Conservation (phyloP, 2,888 invertebrate genomes). For the Stictocephala bisonia region DNA sequence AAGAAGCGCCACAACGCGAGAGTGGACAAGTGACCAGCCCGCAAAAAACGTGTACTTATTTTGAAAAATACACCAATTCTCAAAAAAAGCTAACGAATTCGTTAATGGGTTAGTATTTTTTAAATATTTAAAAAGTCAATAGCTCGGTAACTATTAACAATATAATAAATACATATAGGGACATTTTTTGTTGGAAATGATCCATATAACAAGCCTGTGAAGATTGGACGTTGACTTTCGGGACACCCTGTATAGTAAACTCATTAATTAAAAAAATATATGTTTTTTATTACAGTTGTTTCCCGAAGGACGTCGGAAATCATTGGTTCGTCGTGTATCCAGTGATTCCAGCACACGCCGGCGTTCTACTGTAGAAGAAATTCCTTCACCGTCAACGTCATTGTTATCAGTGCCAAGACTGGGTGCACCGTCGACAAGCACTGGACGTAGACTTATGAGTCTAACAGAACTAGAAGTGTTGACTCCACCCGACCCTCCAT, state of each 20-base stretch:
- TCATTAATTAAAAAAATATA: not conserved
- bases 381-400: slow-evolving; percentile 11
- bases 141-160: too few relatives aligned
- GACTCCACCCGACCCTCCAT: slow-evolving; percentile 20
- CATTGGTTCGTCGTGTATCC: slow-evolving; percentile 41
- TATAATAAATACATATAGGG: too few relatives aligned
- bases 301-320: slow-evolving; percentile 4
- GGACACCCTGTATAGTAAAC: not conserved
- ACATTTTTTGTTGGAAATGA: too few relatives aligned
- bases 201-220: too few relatives aligned
- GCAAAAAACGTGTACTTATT: too few relatives aligned
- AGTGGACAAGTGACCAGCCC: too few relatives aligned
- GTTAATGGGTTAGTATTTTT: too few relatives aligned
- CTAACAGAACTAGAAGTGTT: slow-evolving; percentile 35
- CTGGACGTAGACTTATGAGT: slow-evolving; percentile 43
- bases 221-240: too few relatives aligned
- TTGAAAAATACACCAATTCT: too few relatives aligned
- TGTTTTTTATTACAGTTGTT: slow-evolving; percentile 11
- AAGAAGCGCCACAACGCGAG: too few relatives aligned
- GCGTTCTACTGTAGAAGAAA: slow-evolving; percentile 3
- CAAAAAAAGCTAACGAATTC: too few relatives aligned
- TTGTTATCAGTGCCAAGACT: slow-evolving; percentile 39
- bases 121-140: too few relatives aligned
- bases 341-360: slow-evolving; percentile 40
- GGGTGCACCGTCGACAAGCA: not conserved